These are phyloP conservation scores for Etheostoma perlongum DNA, from an alignment of 2,797 vertebrate species.

Conservation along the genomic window DNA sequence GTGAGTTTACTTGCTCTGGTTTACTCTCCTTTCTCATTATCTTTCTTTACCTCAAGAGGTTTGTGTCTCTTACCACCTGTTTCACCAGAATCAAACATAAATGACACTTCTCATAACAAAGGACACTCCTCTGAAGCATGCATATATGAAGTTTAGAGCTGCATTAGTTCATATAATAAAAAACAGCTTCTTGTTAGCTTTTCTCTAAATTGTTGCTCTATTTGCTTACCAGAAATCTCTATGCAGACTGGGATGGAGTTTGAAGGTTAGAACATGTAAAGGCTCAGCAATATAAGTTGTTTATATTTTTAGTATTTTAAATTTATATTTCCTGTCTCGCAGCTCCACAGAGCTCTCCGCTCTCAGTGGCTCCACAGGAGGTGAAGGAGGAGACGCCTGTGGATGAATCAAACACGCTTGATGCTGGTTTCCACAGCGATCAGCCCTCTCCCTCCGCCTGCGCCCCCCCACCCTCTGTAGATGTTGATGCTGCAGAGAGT, in stretches of 20 bases:
- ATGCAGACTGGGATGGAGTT: constrained; percentile 17
- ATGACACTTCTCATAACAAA: constrained; percentile 15
- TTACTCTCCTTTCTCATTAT: not conserved
- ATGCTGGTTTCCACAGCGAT: constrained; percentile 46
- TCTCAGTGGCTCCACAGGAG: constrained; percentile 38
- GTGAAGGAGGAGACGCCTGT: constrained; percentile 56
- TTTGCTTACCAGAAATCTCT: constrained; percentile 34
- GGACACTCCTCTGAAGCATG: constrained; percentile 37
- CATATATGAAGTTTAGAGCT: constrained; percentile 53
- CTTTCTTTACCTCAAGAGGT: not conserved
- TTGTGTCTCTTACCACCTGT: not conserved
- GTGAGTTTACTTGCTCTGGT: constrained; percentile 36
- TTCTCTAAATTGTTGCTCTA: constrained; percentile 9
- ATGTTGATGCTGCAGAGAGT: constrained; percentile 35
- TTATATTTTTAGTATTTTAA: not conserved
- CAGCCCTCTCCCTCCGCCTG: constrained; percentile 27
- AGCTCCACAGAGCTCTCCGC: constrained; percentile 24
- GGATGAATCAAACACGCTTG: constrained; percentile 45
- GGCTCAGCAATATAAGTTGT: not conserved
- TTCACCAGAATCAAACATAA: constrained; percentile 45
- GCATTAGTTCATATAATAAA: too few relatives aligned
- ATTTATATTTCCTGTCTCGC: not conserved
- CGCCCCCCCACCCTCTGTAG: constrained; percentile 28
- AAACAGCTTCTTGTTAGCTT: not conserved
- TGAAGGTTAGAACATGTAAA: constrained; percentile 41